Conservation (phyloP, 2,113 vertebrate species). For the Phylloscopus whistleri region DNA sequence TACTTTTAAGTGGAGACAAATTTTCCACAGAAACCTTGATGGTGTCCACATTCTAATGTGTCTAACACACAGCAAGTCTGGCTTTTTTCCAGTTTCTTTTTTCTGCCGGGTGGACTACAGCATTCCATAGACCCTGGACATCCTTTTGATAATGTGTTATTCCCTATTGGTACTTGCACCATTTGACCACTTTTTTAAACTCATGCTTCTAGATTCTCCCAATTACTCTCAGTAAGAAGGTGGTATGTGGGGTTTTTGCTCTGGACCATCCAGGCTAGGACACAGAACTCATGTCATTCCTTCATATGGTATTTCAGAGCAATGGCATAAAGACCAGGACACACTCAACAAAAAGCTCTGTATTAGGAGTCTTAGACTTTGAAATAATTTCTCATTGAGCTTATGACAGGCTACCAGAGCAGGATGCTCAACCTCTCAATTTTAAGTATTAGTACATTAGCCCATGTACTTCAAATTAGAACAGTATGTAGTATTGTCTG, state of each 20-base stretch:
- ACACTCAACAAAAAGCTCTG: neutral
- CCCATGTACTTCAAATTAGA: neutral
- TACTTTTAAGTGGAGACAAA: neutral
- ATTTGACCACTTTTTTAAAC: neutral
- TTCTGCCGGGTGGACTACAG: neutral
- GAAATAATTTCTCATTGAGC: neutral
- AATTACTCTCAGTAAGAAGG: neutral
- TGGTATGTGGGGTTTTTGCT: fast-evolving
- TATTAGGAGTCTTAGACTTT: neutral
- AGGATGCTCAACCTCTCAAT: neutral
- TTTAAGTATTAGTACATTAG: neutral
- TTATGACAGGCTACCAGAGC: neutral
- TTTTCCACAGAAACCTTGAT: neutral
- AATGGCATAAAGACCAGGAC: neutral
- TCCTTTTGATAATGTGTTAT: neutral
- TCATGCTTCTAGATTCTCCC: neutral
- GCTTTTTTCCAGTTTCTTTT: neutral
- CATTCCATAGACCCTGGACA: neutral
- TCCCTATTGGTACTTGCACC: neutral
- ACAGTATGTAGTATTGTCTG: neutral
- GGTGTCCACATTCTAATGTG: neutral
- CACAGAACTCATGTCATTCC: neutral
- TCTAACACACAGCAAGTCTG: neutral
- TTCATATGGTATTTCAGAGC: neutral
- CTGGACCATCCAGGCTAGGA: neutral